phyloP scores from a whole-genome alignment of 2,113 vertebrate species.

The Heterochromis multidens region DNA sequence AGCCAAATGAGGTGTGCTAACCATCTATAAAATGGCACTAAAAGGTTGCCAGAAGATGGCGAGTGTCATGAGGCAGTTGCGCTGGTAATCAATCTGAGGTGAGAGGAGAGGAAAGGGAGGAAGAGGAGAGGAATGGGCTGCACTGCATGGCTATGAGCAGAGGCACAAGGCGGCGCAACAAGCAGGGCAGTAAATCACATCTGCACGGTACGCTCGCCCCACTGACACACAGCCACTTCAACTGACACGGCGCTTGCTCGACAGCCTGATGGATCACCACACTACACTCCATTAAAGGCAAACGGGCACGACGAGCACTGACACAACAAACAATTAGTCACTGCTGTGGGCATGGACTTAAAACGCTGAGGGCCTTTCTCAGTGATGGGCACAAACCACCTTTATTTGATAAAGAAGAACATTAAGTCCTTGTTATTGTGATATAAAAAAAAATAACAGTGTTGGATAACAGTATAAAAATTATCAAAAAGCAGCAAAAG shows the following conservation, averaged over 20 bases:
- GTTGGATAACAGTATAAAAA: neutral
- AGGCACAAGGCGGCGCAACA: slow-evolving; percentile 43
- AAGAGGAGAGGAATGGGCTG: slow-evolving; percentile 48
- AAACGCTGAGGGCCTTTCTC: slow-evolving; percentile 20
- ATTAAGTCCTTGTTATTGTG: neutral
- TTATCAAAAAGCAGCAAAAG: neutral
- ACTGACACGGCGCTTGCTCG: slow-evolving; percentile 67
- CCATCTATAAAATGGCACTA: slow-evolving; percentile 80
- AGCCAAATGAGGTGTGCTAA: slow-evolving; percentile 79
- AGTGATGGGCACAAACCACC: slow-evolving; percentile 40
- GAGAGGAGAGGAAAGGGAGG: slow-evolving; percentile 49
- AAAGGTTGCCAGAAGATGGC: slow-evolving; percentile 79
- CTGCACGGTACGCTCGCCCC: slow-evolving; percentile 49
- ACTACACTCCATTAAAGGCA: slow-evolving; percentile 79
- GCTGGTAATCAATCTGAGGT: slow-evolving; percentile 75
- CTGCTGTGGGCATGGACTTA: slow-evolving; percentile 52
- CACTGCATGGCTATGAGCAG: slow-evolving; percentile 48
- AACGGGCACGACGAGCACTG: slow-evolving; percentile 63
- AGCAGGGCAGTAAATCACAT: slow-evolving; percentile 77
- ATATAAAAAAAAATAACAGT: neutral
- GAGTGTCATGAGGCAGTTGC: slow-evolving; percentile 64
- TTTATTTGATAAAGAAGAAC: neutral
- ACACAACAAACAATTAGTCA: slow-evolving; percentile 82
- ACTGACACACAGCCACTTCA: slow-evolving; percentile 71
- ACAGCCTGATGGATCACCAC: slow-evolving; percentile 77